Evolutionary conservation across 2,888 invertebrate genomes (phyloP).

Genomic region (Nysson spinosus): DNA sequence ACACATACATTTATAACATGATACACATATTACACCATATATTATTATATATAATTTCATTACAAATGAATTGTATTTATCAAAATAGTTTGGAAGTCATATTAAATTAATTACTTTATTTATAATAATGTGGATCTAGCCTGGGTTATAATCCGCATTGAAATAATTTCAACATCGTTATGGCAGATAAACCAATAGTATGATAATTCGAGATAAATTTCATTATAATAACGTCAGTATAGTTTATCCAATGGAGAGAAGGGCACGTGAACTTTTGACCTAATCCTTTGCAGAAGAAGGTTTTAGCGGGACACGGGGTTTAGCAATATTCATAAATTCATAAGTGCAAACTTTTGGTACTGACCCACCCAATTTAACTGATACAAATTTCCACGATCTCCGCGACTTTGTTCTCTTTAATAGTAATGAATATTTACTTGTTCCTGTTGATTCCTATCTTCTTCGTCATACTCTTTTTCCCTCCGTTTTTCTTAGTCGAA

Average conservation of each 20-base stretch:
- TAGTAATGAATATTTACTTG: conserved; percentile 54
- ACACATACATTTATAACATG: too few species aligned
- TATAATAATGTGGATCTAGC: too few species aligned
- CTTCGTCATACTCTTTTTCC: neutral
- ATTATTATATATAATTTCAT: too few species aligned
- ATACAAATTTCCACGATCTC: conserved; percentile 31
- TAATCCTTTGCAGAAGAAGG: conserved; percentile 27
- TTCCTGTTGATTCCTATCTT: conserved; percentile 3
- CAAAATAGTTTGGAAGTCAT: too few species aligned
- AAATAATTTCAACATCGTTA: too few species aligned
- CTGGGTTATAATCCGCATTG: too few species aligned
- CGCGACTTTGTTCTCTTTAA: conserved; percentile 46
- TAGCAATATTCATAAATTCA: conserved; percentile 61
- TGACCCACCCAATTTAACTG: conserved; percentile 43
- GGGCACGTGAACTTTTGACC: conserved; percentile 55
- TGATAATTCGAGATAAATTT: conserved; percentile 14
- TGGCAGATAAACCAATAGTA: too few species aligned
- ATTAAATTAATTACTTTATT: too few species aligned
- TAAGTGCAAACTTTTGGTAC: conserved; percentile 41
- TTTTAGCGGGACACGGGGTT: conserved; percentile 33
- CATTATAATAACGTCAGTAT: conserved; percentile 17
- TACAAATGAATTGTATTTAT: too few species aligned
- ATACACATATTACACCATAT: too few species aligned
- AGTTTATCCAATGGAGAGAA: conserved; percentile 10
- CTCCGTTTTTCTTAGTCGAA: neutral